These are phyloP conservation scores for Xestia ashworthii DNA, from an alignment of 2,888 invertebrate genomes.

Conservation along the genomic window DNA sequence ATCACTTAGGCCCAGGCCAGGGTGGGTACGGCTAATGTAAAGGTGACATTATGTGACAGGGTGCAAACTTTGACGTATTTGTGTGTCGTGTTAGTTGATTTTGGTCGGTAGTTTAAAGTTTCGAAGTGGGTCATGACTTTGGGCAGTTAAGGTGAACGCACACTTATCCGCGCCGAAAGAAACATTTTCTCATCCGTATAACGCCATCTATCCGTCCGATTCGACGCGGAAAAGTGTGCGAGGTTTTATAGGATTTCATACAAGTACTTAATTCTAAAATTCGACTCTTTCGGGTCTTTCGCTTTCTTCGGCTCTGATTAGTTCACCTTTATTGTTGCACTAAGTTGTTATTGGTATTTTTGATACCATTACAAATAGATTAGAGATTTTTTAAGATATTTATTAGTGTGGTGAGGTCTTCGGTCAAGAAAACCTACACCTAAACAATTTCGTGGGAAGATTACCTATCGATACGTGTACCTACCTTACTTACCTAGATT, in stretches of 20 bases:
- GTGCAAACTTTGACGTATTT: constrained; percentile 60
- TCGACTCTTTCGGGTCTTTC: no score
- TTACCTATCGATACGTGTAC: neutral
- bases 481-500: neutral
- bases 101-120: constrained; percentile 52
- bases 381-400: neutral
- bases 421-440: neutral
- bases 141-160: neutral
- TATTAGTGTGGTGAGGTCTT: neutral
- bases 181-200: no score
- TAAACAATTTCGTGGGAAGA: neutral
- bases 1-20: neutral
- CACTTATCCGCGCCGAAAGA: no score
- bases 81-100: constrained; percentile 55
- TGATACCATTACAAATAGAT: constrained; percentile 3
- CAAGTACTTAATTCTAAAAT: no score
- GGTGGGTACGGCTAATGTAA: constrained; percentile 51
- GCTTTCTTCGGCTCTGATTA: no score
- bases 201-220: no score
- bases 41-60: constrained; percentile 51
- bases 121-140: constrained; percentile 39
- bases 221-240: no score
- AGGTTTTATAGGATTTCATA: no score
- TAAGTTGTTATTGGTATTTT: constrained; percentile 5
- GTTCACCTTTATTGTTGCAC: neutral